phyloP scores from a whole-genome alignment of 2,113 vertebrate species.

The Arenaria interpres region DNA sequence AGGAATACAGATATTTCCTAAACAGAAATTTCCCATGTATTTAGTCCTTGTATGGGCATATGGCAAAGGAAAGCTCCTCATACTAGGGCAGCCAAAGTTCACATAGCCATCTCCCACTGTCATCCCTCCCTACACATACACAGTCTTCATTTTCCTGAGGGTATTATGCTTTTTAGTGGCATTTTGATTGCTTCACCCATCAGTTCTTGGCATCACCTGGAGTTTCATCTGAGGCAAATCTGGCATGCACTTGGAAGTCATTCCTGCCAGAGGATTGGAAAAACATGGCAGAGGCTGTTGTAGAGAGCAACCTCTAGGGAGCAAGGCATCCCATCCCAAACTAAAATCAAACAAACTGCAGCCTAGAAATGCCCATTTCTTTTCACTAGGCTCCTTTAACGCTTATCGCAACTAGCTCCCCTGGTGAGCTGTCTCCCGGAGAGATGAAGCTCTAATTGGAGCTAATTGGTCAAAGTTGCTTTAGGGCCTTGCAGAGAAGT shows the following conservation, averaged over 20 bases:
- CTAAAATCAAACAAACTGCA: neutral
- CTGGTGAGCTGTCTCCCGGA: neutral
- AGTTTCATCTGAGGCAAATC: neutral
- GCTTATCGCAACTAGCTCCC: neutral
- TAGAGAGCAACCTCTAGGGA: neutral
- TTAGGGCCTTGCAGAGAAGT: neutral
- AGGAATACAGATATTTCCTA: neutral
- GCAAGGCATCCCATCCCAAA: neutral
- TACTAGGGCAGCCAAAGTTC: neutral
- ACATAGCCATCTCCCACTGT: neutral
- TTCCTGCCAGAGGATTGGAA: fast-evolving
- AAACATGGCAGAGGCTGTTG: neutral
- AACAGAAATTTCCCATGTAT: neutral
- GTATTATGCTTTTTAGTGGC: neutral
- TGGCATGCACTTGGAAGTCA: neutral
- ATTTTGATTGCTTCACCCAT: neutral
- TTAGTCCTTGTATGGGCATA: neutral
- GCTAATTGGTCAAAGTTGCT: neutral
- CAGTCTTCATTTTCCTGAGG: neutral
- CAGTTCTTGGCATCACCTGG: neutral
- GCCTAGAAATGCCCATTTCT: neutral
- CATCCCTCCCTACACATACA: neutral
- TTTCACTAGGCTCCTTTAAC: neutral
- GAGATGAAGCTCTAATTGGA: neutral
- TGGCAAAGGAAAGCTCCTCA: neutral